Base-by-base conservation (phyloP, 2,888 invertebrate genomes). In the Thymelicus lineola region DNA sequence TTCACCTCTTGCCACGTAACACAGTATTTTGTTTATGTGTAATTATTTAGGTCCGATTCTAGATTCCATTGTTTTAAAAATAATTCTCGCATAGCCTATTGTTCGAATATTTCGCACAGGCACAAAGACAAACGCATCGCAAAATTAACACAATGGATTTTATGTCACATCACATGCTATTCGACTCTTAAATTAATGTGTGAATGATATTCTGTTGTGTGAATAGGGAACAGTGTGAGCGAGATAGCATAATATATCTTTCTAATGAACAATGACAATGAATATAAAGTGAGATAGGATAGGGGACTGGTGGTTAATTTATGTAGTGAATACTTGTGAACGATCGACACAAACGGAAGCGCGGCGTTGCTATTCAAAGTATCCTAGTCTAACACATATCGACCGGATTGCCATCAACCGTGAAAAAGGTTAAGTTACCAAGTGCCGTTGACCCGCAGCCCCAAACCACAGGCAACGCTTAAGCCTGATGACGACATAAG, bases 381-480 rank as follows among this genome's bases (percentile, higher is more conserved):
- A 36, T 14, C 28, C 14, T 42, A 59, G 17, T 36, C 61, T 61
- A 45, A 55, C 62, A 68, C 64, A 28, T 70, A 72, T 70, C 77
- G 76, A 80, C 79, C 76, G 79, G 78, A 80, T 79, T 76, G 77
- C 77, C 75, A 72, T 77, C 74, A 75, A 75, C 75, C 75, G 74
- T 76, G 76, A 79, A 84, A 79, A 80, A 79, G 77, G 70, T 59
- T 66, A 71, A 48, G 42, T 64, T 57, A 63, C 76, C 74, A 72
- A 74, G 74, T 81, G 87, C 79, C 84, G 79, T 85, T 85, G 87
- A 86, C 86, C 86, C 73, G 76, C 36, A 60, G 20, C 17, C 57
- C 50, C 36, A 57, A n/a, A 17, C 57, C 50, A 17, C 55, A 55
- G 14, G 1, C 35, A 35, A 35, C 28, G 15, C 14, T 42, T 28